phyloP scores from a whole-genome alignment of 2,797 vertebrate species.

The Dicrostonyx torquatus region DNA sequence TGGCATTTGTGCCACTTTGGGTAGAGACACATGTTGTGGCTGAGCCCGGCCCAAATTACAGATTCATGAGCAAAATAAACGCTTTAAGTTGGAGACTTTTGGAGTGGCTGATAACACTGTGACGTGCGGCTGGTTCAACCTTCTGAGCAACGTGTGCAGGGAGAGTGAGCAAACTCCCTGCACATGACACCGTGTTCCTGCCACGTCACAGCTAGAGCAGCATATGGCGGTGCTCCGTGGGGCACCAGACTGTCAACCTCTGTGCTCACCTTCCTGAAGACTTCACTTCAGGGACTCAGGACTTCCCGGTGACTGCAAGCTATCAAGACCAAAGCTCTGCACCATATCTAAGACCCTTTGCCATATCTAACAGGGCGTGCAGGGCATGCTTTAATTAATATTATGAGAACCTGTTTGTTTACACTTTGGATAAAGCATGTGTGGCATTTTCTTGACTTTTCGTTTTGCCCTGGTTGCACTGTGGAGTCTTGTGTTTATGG shows the following conservation, averaged over 20 bases:
- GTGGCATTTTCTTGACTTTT: not conserved
- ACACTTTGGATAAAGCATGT: accelerated
- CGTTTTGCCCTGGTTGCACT: not conserved
- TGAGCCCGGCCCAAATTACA: not conserved
- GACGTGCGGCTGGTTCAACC: too few relatives aligned
- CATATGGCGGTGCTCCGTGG: not conserved
- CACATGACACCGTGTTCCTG: not conserved
- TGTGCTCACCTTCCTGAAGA: accelerated
- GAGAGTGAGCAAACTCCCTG: not conserved
- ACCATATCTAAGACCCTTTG: not conserved
- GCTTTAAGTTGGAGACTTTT: too few relatives aligned
- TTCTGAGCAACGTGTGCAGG: accelerated
- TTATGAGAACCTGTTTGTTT: not conserved
- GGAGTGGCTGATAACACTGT: not conserved
- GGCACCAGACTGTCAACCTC: accelerated
- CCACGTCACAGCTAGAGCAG: not conserved
- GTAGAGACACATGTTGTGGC: accelerated
- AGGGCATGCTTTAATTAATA: not conserved
- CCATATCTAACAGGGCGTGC: not conserved
- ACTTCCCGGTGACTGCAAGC: not conserved
- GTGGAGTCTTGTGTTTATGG: not conserved
- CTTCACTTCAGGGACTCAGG: not conserved
- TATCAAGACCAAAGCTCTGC: not conserved
- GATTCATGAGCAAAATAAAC: not conserved
- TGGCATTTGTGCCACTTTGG: accelerated